Percentiles rank a stretch among this genome's conserved stretches.
Evolutionary conservation across 2,797 vertebrate genomes (phyloP).

Genomic region (Myioborus melanocephalus): DNA sequence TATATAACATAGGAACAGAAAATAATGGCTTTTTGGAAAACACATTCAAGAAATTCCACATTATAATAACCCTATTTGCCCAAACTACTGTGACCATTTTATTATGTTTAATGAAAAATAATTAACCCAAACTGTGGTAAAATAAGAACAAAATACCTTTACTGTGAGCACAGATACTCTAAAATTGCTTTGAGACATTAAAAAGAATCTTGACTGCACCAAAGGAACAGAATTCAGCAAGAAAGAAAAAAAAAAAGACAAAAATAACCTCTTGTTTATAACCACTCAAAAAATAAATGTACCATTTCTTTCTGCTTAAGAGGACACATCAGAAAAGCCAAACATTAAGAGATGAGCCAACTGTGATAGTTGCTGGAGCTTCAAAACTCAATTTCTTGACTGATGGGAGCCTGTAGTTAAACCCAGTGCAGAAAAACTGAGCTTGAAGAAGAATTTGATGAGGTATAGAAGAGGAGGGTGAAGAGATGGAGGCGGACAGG

Average conservation of each 20-base stretch:
- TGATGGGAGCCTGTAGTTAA: constrained; percentile 18
- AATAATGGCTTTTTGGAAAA: background rate
- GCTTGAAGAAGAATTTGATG: background rate
- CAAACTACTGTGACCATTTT: background rate
- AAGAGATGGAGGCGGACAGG: background rate
- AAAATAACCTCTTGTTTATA: constrained; percentile 15
- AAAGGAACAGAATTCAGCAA: background rate
- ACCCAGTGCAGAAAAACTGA: background rate
- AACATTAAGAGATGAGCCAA: constrained; percentile 2
- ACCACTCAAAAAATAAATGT: constrained; percentile 33
- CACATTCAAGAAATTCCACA: background rate
- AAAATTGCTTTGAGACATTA: background rate
- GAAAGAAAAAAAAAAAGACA: background rate
- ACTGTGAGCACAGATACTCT: background rate
- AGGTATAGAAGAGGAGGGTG: background rate
- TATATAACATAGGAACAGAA: background rate
- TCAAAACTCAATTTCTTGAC: constrained; percentile 16
- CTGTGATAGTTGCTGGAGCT: background rate
- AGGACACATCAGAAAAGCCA: background rate
- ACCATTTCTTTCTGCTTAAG: constrained; percentile 33
- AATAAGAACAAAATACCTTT: background rate
- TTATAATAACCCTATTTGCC: background rate
- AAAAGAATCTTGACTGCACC: background rate
- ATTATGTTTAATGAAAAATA: background rate
- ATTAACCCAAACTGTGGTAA: background rate